phyloP scores from a whole-genome alignment of 2,888 invertebrate genomes.

The Seira sanloemensis region DNA sequence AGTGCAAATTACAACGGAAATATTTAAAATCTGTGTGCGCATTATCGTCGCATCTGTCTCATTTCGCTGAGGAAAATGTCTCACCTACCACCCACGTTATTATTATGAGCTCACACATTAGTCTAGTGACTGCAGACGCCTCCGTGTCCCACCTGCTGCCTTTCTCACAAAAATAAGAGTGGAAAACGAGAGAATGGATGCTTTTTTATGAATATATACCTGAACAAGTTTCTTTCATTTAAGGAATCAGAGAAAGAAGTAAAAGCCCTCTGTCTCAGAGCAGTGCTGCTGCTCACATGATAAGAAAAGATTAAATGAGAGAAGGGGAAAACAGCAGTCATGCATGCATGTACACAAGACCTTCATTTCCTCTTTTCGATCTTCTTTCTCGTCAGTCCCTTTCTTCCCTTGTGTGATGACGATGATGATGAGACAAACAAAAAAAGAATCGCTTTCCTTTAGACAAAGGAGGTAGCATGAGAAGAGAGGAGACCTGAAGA shows the following conservation, averaged over 20 bases:
- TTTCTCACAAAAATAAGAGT: conserved; percentile 51
- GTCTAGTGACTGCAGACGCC: too few species aligned
- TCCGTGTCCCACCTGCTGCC: conserved; percentile 54
- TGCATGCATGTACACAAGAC: conserved; percentile 55
- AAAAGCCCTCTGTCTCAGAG: not conserved
- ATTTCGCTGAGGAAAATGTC: conserved; percentile 6
- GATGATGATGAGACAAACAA: conserved; percentile 44
- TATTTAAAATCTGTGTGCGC: conserved; percentile 44
- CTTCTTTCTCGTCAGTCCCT: not conserved
- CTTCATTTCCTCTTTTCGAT: conserved; percentile 46
- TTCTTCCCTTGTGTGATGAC: conserved; percentile 3
- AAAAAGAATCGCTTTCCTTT: conserved; percentile 15
- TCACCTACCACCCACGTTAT: conserved; percentile 5
- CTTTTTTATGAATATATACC: too few species aligned
- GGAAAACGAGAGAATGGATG: not conserved
- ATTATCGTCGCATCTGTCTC: conserved; percentile 61
- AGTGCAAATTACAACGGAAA: conserved; percentile 57
- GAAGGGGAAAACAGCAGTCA: conserved; percentile 48
- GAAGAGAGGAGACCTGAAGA: conserved; percentile 55
- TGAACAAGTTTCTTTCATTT: not conserved
- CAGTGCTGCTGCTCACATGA: conserved; percentile 34
- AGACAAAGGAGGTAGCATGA: conserved; percentile 23
- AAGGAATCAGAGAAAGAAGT: not conserved
- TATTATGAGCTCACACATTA: not conserved
- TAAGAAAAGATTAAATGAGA: conserved; percentile 56